Base-by-base conservation (phyloP, 1,140 invertebrate species). In the Tetraneura akinire region DNA sequence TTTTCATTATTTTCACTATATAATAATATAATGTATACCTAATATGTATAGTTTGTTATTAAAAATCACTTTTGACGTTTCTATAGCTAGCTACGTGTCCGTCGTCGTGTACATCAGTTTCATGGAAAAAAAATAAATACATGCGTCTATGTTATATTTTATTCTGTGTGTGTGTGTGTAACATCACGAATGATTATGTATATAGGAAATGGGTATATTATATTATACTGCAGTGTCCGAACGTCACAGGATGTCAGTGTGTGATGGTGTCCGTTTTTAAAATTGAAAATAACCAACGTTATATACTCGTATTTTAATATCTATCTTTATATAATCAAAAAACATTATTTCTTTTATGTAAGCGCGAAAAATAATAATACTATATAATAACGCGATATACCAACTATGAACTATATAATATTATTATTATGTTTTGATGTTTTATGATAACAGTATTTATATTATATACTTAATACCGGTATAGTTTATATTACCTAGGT, bases 61-160 rank as follows among this genome's bases (percentile, higher is more conserved):
- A 78, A 78, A 78, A 78, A 78, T 78, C 74, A 78, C 74, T 78
- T 78, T 78, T 78, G 74, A 78, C 74, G 74, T 78, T 78, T 78
- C 74, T 78, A 45, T 57, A 42, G 55, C 51, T n/a, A n/a, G 55
- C 21, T 21, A 29, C n/a, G n/a, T 74, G 71, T 55, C 49, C 37
- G 18, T 55, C 32, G 62, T 66, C 11, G 37, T 74, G 18, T 42
- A 23, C 32, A 53, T 37, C 53, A 37, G 71, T 57, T 74, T 74
- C 32, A 57, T 23, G 29, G 3, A n/a, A 26, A 60, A n/a, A 60
- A 23, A 60, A 3, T 13, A 60, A 26, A n/a, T 3, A 1, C 10
- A 13, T 60, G 14, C 53, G n/a, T n/a, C n/a, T n/a, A 14, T n/a
- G 8, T 23, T 55, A 23, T 55, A 47, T 47, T n/a, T n/a, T 53